Evolutionary conservation across 2,888 invertebrate genomes (phyloP), one percentile per base, ranked within the genome.

Genomic region (Epirrita christyi): DNA sequence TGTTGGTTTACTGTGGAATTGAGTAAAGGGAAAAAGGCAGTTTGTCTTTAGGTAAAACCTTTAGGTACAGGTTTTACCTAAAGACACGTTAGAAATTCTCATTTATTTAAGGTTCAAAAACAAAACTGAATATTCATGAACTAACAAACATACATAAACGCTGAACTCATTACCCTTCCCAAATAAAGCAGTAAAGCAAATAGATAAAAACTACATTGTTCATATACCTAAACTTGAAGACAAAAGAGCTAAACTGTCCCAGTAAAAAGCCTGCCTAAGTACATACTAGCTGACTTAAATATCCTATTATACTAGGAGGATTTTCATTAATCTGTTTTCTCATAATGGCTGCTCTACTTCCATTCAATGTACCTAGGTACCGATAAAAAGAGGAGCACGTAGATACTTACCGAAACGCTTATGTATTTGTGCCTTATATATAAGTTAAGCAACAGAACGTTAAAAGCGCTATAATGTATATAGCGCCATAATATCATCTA

Each of bases 401-500:
- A 53, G 13, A 52, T 54, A 57, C 48, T 50, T 59, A 38, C 29
- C 28, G 13, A 54, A 37, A 42, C 46, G 46, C 21, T 34, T 60
- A 51, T 54, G 54, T 56, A 59, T 56, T 57, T 46, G 49, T 57
- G 47, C 56, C 56, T 59, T 64, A 58, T 36, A n/a, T n/a, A 54
- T 56, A 46, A 57, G 49, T 42, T 54, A 40, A 55, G 54, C 28
- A 57, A 46, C 2, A 21, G 21, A 21, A 29, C 37, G 46, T n/a
- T 32, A 41, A 43, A 57, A 45, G 13, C 38, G 40, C n/a, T 7
- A 0, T 29, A 29, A 7, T 46, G 6, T 51, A 28, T 55, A 63
- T 45, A 56, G 51, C 40, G 56, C 61, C 70, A 60, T 71, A 72
- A 71, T 74, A 75, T 72, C 61, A 68, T 62, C 68, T 56, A 55